These are phyloP conservation scores for Otolemur crassicaudatus DNA, from an alignment of 2,797 vertebrate species.

Conservation along the genomic window DNA sequence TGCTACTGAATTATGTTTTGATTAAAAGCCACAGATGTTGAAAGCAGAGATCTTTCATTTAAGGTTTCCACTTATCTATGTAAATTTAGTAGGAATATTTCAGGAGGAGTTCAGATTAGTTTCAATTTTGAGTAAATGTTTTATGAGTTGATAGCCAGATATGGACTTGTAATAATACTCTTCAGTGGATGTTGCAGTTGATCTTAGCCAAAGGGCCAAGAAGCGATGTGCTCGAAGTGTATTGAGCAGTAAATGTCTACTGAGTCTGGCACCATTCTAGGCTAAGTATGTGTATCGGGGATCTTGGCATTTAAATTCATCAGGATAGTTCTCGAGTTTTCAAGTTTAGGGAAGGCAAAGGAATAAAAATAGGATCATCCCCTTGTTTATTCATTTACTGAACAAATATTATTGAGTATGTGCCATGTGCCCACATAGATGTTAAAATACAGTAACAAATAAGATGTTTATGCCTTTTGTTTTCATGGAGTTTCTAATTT, in stretches of 20 bases:
- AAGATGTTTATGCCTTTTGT: background rate
- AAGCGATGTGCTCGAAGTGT: background rate
- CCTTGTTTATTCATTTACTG: background rate
- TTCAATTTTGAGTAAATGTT: background rate
- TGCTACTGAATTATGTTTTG: background rate
- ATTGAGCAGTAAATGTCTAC: slow-evolving; percentile 22
- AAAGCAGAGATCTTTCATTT: background rate
- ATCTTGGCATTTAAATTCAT: slow-evolving; percentile 2
- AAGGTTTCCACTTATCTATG: background rate
- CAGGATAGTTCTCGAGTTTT: slow-evolving; percentile 30
- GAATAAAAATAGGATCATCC: background rate
- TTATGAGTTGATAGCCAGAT: slow-evolving; percentile 20
- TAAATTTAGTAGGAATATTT: slow-evolving; percentile 35
- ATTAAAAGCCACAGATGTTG: background rate
- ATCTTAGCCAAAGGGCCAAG: background rate
- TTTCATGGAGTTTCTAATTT: background rate
- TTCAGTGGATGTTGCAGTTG: background rate
- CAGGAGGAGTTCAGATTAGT: background rate
- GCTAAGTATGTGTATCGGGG: background rate
- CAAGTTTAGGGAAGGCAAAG: background rate
- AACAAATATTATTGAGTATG: background rate
- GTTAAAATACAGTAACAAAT: background rate
- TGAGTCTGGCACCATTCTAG: background rate
- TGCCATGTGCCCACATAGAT: background rate
- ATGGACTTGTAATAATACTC: background rate